Evolutionary conservation across 2,888 invertebrate species (phyloP).

Genomic region (Adelphocoris suturalis): DNA sequence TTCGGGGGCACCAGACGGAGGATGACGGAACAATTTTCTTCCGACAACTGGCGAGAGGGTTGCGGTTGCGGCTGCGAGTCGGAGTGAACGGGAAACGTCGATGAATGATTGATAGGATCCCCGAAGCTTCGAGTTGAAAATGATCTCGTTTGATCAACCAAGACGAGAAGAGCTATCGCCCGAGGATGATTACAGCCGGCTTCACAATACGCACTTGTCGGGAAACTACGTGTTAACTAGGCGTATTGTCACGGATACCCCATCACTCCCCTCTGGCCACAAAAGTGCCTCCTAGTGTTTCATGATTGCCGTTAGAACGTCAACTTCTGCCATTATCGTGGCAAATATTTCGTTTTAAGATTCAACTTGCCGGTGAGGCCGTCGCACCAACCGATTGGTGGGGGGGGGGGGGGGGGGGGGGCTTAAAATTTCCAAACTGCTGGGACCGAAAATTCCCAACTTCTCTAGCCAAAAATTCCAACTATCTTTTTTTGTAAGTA

Average conservation of each 20-base stretch:
- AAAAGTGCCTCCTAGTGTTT: not conserved
- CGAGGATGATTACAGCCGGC: conserved; percentile 14
- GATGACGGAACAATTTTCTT: conserved; percentile 60
- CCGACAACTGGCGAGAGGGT: conserved; percentile 49
- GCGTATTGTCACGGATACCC: conserved; percentile 26
- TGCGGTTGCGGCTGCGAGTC: not conserved
- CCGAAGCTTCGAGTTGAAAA: conserved; percentile 37
- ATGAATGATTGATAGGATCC: conserved; percentile 45
- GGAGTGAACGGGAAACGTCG: conserved; percentile 22
- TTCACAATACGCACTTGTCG: conserved; percentile 38
- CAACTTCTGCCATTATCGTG: not conserved
- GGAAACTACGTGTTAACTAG: conserved; percentile 47
- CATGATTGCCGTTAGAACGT: not conserved
- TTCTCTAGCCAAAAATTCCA: too few relatives aligned
- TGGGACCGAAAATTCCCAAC: too few relatives aligned
- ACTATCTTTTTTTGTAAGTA: too few relatives aligned
- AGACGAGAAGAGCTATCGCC: conserved; percentile 4
- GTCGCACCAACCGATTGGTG: too few relatives aligned
- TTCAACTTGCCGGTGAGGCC: too few relatives aligned
- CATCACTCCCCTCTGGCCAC: not conserved
- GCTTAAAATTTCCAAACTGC: too few relatives aligned
- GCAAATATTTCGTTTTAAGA: too few relatives aligned
- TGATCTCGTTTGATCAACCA: conserved; percentile 46
- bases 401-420: too few relatives aligned
- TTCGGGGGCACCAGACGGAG: conserved; percentile 51